Evolutionary conservation across 2,797 vertebrate species (phyloP), one percentile per base, ranked within the genome.

Genomic region (Peromyscus eremicus): DNA sequence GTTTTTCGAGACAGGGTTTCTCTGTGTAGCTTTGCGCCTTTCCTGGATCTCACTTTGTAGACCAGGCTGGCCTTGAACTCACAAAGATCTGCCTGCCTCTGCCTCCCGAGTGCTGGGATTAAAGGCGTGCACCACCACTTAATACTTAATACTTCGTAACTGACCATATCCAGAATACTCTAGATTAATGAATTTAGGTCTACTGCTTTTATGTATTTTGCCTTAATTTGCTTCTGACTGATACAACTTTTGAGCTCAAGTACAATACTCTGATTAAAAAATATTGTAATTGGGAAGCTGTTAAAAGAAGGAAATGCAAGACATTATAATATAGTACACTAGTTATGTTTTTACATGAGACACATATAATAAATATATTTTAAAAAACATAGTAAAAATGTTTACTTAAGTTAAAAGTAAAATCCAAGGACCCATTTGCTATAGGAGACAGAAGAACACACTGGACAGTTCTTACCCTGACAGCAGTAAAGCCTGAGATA

Each of bases 61-160:
- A n/a, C n/a, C n/a, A n/a, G n/a, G n/a, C n/a, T n/a, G n/a, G n/a
- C n/a, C n/a, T n/a, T n/a, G n/a, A n/a, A n/a, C n/a, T n/a, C n/a
- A n/a, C n/a, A n/a, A n/a, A n/a, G n/a, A n/a, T n/a, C n/a, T n/a
- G n/a, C n/a, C n/a, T n/a, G n/a, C n/a, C n/a, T n/a, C n/a, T n/a
- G n/a, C n/a, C n/a, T n/a, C n/a, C n/a, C n/a, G n/a, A n/a, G n/a
- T n/a, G n/a, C n/a, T n/a, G n/a, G n/a, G n/a, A n/a, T n/a, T n/a
- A n/a, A n/a, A n/a, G n/a, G n/a, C n/a, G n/a, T n/a, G n/a, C n/a
- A n/a, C n/a, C n/a, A n/a, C n/a, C n/a, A n/a, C n/a, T n/a, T n/a
- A n/a, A n/a, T n/a, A n/a, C n/a, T 80, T 85, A 43, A 96, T 97
- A 94, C 62, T 97, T 96, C 43, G 3, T 27, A 40, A 98, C 60